These are phyloP conservation scores for Heptranchias perlo DNA, from an alignment of 2,113 vertebrate genomes.

Conservation along the genomic window DNA sequence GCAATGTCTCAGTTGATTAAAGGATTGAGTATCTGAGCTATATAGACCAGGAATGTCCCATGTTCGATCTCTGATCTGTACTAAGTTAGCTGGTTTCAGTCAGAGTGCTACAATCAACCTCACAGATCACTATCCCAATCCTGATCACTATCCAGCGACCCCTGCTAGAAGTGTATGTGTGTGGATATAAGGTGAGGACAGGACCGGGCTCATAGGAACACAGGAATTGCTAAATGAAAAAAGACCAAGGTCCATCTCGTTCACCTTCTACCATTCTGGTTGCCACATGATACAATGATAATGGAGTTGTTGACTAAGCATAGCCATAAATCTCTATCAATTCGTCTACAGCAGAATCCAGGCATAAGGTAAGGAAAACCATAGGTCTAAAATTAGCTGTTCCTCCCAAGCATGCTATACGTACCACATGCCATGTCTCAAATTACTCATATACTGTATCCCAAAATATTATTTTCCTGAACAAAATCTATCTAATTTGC, in stretches of 20 bases:
- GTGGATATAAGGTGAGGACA: background rate
- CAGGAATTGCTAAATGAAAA: background rate
- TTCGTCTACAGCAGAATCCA: background rate
- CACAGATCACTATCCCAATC: too few species aligned
- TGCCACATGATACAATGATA: background rate
- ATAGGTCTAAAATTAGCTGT: background rate
- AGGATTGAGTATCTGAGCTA: background rate
- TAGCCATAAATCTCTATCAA: background rate
- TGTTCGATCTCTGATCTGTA: background rate
- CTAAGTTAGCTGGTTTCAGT: background rate
- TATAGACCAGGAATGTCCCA: background rate
- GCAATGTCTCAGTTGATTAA: background rate
- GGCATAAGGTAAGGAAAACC: background rate
- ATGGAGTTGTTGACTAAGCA: background rate
- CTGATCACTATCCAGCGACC: background rate
- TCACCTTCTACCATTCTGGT: background rate
- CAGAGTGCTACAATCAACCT: background rate
- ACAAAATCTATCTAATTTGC: background rate
- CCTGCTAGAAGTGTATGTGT: background rate
- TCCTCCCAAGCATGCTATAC: background rate
- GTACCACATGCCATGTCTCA: too few species aligned
- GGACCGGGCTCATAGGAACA: background rate
- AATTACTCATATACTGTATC: background rate
- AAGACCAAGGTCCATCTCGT: background rate
- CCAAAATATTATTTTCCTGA: background rate